A percentile compares a stretch with the other conserved stretches of the same genome.
phyloP scores from a whole-genome alignment of 2,797 vertebrate species.

The Dendrocincla fuliginosa region DNA sequence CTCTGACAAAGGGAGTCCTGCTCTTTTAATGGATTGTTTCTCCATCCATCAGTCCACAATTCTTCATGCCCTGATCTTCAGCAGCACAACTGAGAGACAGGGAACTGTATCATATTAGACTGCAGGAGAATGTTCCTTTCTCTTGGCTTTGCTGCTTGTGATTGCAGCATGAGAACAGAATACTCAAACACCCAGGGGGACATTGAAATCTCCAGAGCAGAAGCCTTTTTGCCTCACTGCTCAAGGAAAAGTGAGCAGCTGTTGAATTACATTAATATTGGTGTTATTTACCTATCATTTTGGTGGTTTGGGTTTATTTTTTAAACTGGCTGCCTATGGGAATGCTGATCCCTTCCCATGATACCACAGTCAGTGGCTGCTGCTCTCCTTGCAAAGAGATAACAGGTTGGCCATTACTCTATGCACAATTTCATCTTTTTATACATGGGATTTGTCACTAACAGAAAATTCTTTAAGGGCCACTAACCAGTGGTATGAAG shows the following conservation, averaged over 20 bases:
- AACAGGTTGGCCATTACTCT: neutral
- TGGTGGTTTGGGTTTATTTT: neutral
- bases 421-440: neutral
- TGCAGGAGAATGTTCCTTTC: neutral
- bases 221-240: neutral
- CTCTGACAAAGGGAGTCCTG: neutral
- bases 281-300: neutral
- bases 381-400: neutral
- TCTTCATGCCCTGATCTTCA: neutral
- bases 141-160: neutral
- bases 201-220: neutral
- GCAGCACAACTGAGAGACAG: neutral
- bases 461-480: neutral
- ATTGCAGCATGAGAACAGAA: neutral
- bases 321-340: neutral
- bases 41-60: neutral
- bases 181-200: neutral
- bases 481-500: neutral
- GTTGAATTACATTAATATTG: neutral
- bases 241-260: slow-evolving; percentile 21
- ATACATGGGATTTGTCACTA: neutral
- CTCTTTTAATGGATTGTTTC: neutral
- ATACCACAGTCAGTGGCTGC: neutral
- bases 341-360: neutral
- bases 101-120: neutral